Conservation (phyloP, 2,888 invertebrate genomes). For the Sceliomorpha sp. region DNA sequence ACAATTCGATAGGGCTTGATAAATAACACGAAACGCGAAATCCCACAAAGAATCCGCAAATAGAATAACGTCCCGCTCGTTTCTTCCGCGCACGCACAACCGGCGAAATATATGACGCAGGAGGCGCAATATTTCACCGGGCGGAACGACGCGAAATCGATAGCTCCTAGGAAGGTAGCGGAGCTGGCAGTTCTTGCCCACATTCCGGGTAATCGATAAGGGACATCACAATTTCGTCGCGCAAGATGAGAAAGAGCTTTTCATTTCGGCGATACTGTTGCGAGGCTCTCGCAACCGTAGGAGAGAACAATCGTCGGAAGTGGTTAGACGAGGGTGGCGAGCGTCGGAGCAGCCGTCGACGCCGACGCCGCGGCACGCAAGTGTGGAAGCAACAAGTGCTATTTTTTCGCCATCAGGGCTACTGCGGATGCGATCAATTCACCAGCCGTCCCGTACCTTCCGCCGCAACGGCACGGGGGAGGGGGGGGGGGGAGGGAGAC, state of each 20-base stretch:
- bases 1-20: too few species aligned
- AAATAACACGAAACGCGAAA: background rate
- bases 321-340: slow-evolving; percentile 20
- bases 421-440: slow-evolving; percentile 38
- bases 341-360: slow-evolving; percentile 23
- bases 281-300: slow-evolving; percentile 11
- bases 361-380: slow-evolving; percentile 35
- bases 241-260: background rate
- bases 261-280: slow-evolving; percentile 5
- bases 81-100: background rate
- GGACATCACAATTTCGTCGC: slow-evolving; percentile 5
- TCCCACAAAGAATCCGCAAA: background rate
- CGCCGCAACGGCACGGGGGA: background rate
- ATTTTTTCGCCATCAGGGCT: slow-evolving; percentile 36
- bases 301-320: slow-evolving; percentile 38
- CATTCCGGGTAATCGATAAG: slow-evolving; percentile 6
- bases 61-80: background rate
- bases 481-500: slow-evolving; percentile 1
- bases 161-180: background rate
- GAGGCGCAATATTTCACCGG: slow-evolving; percentile 6
- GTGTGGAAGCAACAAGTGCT: slow-evolving; percentile 39
- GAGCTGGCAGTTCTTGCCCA: background rate
- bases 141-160: slow-evolving; percentile 16
- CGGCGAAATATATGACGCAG: background rate
- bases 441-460: slow-evolving; percentile 27